Base-by-base conservation (phyloP, 2,113 vertebrate genomes). In the Thamnaconus septentrionalis region DNA sequence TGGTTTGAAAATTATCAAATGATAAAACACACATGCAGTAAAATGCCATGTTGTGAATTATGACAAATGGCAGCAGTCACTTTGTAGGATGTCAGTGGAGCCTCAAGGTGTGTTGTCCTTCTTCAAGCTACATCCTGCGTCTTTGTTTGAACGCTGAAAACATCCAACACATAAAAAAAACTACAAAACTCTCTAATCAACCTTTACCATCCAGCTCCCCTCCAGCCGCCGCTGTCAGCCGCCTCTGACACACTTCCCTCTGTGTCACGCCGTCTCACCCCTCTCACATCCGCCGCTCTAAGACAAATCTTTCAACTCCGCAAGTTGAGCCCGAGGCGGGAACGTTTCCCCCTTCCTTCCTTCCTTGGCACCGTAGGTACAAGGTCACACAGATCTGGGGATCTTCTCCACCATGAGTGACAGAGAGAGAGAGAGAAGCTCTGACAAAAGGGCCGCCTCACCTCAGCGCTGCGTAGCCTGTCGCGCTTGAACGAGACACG, bases 261-360 rank as follows among this genome's bases (percentile, higher is more conserved):
- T 39, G 69, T 64, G 53, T 68, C 44, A 52, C 54, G 5, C 12
- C 40, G 46, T 53, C 71, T 53, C 41, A 11, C 42, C 43, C 7
- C 66, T 83, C 75, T 78, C 66, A 76, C 53, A 76, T 78, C 53
- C 54, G 40, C 79, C 3, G 51, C 86, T 69, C 61, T 71, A 61
- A 83, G 76, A 81, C 80, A 68, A 64, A 49, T 56, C 52, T 76
- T 76, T 76, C 59, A 83, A 76, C 69, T 75, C 45, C 63, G 73
- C 67, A 62, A 61, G 76, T 73, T 76, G 72, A 73, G 73, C 82
- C 84, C 53, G 62, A 77, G 84, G 82, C 80, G 49, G 70, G 76
- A 79, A 78, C 78, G 75, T 66, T 68, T 31, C 82, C 72, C 71
- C 75, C 65, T 67, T 79, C 18, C 18, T 66, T 64, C 69, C 41